These are phyloP conservation scores for Enteromius afrohamiltoni DNA, from an alignment of 2,797 vertebrate genomes.

Conservation along the genomic window DNA sequence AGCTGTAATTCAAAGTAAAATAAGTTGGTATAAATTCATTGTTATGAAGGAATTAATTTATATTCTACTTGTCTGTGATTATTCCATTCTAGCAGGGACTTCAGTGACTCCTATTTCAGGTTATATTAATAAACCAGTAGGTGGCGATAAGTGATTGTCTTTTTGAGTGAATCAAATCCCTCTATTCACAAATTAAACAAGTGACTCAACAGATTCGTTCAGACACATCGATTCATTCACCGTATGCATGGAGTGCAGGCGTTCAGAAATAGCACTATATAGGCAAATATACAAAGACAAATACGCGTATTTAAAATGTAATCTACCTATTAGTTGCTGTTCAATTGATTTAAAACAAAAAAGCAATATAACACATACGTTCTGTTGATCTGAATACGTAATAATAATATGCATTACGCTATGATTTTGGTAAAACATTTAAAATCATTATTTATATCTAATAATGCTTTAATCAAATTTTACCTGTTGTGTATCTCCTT, in stretches of 20 bases:
- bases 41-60: neutral
- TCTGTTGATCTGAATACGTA: neutral
- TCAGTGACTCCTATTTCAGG: neutral
- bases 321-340: neutral
- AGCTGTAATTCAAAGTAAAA: neutral
- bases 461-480: neutral
- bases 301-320: neutral
- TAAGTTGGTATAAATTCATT: neutral
- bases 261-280: too few species aligned
- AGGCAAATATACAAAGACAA: neutral
- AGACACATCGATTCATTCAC: neutral
- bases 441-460: neutral
- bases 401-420: neutral
- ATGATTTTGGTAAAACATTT: neutral
- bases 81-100: neutral
- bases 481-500: constrained; percentile 92
- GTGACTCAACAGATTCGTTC: neutral
- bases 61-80: neutral
- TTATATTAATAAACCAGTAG: neutral
- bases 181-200: neutral
- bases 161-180: neutral
- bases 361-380: too few species aligned
- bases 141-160: neutral
- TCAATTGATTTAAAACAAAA: neutral
- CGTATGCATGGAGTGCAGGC: neutral